A percentile compares a stretch with the other conserved stretches of the same genome.
phyloP scores from a whole-genome alignment of 1,140 invertebrate genomes.

The Druon quercuslanigerum region DNA sequence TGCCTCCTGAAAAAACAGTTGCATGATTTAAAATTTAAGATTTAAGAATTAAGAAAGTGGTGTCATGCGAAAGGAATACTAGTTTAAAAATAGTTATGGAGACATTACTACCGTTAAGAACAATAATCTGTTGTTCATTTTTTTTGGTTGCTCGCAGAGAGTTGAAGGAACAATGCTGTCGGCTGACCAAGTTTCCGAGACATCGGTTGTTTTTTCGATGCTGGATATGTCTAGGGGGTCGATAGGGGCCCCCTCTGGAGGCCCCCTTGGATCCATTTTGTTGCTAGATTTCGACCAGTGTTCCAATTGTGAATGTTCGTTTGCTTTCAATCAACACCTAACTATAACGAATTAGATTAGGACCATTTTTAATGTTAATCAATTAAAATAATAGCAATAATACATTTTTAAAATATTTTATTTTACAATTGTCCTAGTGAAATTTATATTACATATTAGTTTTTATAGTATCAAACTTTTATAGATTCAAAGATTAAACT shows the following conservation, averaged over 20 bases:
- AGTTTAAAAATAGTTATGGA: neutral
- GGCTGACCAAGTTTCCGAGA: conserved; percentile 55
- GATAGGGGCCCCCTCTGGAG: conserved; percentile 73
- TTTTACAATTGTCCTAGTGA: too few relatives aligned
- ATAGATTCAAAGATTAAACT: too few relatives aligned
- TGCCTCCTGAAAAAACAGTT: neutral
- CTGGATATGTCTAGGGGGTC: conserved; percentile 63
- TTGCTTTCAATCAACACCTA: neutral
- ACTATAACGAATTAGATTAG: neutral
- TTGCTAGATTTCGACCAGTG: conserved; percentile 32
- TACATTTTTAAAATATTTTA: neutral
- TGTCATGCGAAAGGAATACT: neutral
- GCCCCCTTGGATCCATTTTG: conserved; percentile 72
- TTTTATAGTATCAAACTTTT: too few relatives aligned
- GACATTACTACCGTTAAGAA: conserved; percentile 65
- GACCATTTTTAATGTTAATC: neutral
- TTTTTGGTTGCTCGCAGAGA: conserved; percentile 59
- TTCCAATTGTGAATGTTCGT: neutral
- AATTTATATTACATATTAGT: too few relatives aligned
- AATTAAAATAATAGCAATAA: neutral
- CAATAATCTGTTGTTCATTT: conserved; percentile 66
- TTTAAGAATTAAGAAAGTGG: too few relatives aligned
- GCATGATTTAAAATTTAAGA: too few relatives aligned
- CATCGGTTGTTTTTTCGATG: conserved; percentile 64
- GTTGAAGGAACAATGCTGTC: conserved; percentile 53